phyloP scores from a whole-genome alignment of 2,113 vertebrate species.

The Oncorhynchus keta region DNA sequence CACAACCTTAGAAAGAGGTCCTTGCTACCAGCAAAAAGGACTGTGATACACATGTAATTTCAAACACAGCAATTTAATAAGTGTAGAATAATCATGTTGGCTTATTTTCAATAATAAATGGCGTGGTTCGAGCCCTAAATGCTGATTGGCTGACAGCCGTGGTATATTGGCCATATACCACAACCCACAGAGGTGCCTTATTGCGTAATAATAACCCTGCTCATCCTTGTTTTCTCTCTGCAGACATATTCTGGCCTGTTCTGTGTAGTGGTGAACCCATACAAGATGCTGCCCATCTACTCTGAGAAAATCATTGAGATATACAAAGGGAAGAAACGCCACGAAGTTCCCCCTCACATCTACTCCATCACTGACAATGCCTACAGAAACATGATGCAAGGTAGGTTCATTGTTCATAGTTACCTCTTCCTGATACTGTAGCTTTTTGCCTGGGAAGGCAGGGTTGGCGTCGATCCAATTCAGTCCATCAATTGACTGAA shows the following conservation, averaged over 20 bases:
- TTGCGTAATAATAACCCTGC: neutral
- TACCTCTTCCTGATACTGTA: neutral
- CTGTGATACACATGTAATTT: neutral
- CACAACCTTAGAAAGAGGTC: too few species aligned
- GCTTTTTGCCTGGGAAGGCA: neutral
- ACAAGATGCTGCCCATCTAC: conserved; percentile 95
- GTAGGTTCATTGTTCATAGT: conserved; percentile 56
- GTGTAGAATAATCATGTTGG: neutral
- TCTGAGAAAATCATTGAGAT: conserved; percentile 96
- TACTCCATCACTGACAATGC: conserved; percentile 93
- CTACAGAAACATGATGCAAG: conserved; percentile 98
- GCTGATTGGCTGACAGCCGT: too few species aligned
- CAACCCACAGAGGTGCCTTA: too few species aligned
- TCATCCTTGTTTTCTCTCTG: conserved; percentile 12
- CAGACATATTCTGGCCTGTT: conserved; percentile 97
- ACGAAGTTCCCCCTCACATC: conserved; percentile 95
- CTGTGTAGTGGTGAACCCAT: conserved; percentile 95
- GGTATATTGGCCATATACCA: too few species aligned
- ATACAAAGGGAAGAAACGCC: conserved; percentile 98
- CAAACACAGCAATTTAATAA: neutral
- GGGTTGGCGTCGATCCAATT: too few species aligned
- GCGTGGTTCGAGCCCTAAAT: neutral
- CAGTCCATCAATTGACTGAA: too few species aligned
- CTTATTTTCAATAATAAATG: neutral
- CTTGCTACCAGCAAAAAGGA: too few species aligned